phyloP scores from a whole-genome alignment of 2,797 vertebrate genomes.

The Neoniphon sammara region DNA sequence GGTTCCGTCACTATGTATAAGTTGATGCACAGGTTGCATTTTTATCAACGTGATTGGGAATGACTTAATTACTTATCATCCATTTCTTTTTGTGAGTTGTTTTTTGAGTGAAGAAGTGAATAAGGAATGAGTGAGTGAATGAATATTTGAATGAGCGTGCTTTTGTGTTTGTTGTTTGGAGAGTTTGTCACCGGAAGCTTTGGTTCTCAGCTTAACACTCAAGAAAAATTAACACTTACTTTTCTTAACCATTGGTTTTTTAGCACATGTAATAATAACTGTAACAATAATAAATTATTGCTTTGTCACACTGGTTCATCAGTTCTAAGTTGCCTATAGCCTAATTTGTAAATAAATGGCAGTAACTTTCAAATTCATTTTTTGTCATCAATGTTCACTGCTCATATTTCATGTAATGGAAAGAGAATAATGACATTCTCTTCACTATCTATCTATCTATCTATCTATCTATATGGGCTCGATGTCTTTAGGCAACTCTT shows the following conservation, averaged over 20 bases:
- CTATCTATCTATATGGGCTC: no score
- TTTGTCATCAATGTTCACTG: no score
- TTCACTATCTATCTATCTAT: no score
- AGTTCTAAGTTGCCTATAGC: constrained; percentile 41
- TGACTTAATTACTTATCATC: constrained; percentile 18
- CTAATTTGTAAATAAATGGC: background rate
- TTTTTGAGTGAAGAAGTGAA: no score
- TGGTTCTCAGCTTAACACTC: constrained; percentile 38
- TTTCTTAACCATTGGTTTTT: constrained; percentile 32
- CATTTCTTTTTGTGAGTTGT: background rate
- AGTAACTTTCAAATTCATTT: background rate
- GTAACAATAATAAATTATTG: constrained; percentile 1
- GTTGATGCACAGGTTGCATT: constrained; percentile 1
- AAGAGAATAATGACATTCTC: no score
- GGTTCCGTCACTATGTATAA: constrained; percentile 26
- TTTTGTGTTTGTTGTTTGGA: constrained; percentile 25
- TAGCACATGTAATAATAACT: constrained; percentile 4
- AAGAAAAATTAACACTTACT: constrained; percentile 50
- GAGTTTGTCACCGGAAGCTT: constrained; percentile 10
- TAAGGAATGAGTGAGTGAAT: constrained; percentile 31
- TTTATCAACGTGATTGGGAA: constrained; percentile 4
- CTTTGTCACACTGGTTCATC: constrained; percentile 31
- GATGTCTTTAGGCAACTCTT: no score
- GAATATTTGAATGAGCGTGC: constrained; percentile 1
- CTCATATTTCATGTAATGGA: no score